Evolutionary conservation across 30 jellyfish, hydroid and myxozoan species (phyloP).

Genomic region (Turritopsis dohrnii): DNA sequence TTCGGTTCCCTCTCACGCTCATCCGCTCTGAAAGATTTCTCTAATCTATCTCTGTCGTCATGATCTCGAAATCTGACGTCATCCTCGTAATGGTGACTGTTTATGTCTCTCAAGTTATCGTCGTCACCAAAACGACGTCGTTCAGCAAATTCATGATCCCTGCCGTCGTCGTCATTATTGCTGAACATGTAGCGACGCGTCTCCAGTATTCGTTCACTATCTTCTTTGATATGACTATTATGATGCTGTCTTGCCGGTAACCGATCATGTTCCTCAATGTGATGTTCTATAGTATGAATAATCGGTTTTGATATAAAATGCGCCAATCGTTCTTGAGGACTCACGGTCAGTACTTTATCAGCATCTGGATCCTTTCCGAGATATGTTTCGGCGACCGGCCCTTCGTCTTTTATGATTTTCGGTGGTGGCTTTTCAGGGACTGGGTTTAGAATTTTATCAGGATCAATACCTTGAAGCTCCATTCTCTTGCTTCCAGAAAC

Average conservation of each 20-base stretch:
- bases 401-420: constrained; percentile 26
- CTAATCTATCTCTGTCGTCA: background rate
- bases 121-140: background rate
- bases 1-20: background rate
- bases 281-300: constrained; percentile 23
- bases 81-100: background rate
- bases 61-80: constrained; percentile 7
- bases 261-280: background rate
- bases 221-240: background rate
- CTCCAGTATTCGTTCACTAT: background rate
- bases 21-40: background rate
- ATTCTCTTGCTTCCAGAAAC: background rate
- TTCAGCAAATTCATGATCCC: background rate
- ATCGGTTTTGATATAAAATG: constrained; percentile 79
- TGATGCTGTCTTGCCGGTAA: background rate
- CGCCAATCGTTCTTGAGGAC: constrained; percentile 78
- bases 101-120: background rate
- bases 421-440: constrained; percentile 36
- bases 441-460: constrained; percentile 16
- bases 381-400: constrained; percentile 60
- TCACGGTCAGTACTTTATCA: constrained; percentile 38
- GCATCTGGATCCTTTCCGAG: constrained; percentile 61
- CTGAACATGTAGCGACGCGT: constrained; percentile 18
- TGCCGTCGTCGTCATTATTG: background rate
- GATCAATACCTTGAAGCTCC: constrained; percentile 18